A percentile compares a stretch with the other conserved stretches of the same genome.
phyloP scores from a whole-genome alignment of 2,113 vertebrate species.

The Nothocercus nigrocapillus region DNA sequence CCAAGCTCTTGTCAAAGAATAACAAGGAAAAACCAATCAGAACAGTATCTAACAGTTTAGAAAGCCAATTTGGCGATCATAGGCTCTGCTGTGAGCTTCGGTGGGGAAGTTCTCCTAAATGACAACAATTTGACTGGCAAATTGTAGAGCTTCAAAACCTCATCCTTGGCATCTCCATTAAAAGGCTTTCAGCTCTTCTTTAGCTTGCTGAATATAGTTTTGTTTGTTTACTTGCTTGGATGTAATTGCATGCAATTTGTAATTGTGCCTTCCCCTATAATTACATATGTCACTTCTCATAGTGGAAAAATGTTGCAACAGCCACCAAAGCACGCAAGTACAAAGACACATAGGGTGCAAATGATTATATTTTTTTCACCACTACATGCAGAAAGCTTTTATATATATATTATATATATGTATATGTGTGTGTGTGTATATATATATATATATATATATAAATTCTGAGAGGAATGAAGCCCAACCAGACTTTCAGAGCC shows the following conservation, averaged over 20 bases:
- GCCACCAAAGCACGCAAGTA: background rate
- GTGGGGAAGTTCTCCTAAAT: conserved; percentile 41
- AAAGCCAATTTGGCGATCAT: conserved; percentile 37
- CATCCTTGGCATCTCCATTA: conserved; percentile 60
- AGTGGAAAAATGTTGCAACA: conserved; percentile 7
- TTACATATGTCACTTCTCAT: conserved; percentile 38
- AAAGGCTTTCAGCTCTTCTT: conserved; percentile 65
- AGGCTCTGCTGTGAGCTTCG: background rate
- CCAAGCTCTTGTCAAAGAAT: conserved; percentile 2
- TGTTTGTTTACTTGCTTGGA: conserved; percentile 70
- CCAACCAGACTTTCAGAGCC: background rate
- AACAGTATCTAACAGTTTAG: background rate
- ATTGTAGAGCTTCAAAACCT: conserved; percentile 53
- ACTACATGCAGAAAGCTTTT: background rate
- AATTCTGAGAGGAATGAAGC: too few species aligned
- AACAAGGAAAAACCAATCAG: conserved; percentile 1
- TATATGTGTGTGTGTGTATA: too few species aligned
- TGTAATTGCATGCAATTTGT: conserved; percentile 69
- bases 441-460: too few species aligned
- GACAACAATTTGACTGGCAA: conserved; percentile 60
- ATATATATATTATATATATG: background rate
- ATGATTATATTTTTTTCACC: background rate
- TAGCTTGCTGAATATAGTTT: conserved; percentile 56
- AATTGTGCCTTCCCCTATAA: conserved; percentile 66
- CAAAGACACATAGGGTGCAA: background rate